phyloP scores from a whole-genome alignment of 1,140 invertebrate species.

The Drosophila novamexicana region DNA sequence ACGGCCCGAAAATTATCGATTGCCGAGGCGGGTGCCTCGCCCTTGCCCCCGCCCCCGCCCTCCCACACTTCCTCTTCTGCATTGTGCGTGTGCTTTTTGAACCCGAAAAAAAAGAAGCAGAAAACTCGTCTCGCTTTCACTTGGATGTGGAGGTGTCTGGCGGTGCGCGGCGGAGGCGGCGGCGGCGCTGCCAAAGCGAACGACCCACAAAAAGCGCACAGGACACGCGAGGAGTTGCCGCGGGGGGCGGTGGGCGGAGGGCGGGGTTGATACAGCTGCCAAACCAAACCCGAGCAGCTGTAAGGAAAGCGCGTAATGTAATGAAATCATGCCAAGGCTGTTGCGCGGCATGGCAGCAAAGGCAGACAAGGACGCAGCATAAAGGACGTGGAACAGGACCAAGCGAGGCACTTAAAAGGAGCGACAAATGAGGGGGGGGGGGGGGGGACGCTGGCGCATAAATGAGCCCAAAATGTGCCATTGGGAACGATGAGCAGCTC shows the following conservation, averaged over 20 bases:
- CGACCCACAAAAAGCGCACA: conserved; percentile 53
- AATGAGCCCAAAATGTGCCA: conserved; percentile 29
- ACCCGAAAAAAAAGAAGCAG: conserved; percentile 23
- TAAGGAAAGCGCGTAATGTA: conserved; percentile 53
- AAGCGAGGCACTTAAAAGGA: conserved; percentile 20
- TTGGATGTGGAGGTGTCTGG: conserved; percentile 60
- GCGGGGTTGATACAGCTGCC: neutral
- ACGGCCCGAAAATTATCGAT: conserved; percentile 72
- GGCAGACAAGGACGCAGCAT: conserved; percentile 8
- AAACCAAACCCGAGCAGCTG: neutral
- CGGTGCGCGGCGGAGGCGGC: conserved; percentile 54
- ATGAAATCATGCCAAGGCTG: conserved; percentile 81
- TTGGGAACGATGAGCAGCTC: conserved; percentile 13
- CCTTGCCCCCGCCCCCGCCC: neutral
- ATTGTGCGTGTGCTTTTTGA: conserved; percentile 67
- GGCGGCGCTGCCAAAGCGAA: conserved; percentile 23
- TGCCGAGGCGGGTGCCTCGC: neutral
- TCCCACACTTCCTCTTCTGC: neutral
- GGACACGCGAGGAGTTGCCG: neutral
- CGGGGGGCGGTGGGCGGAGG: too few relatives aligned
- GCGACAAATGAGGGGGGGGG: neutral
- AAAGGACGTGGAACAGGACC: neutral
- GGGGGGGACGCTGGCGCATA: neutral
- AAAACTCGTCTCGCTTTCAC: conserved; percentile 50
- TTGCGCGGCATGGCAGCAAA: conserved; percentile 16